Conservation (phyloP, 2,888 invertebrate species). For the Apeira syringaria region DNA sequence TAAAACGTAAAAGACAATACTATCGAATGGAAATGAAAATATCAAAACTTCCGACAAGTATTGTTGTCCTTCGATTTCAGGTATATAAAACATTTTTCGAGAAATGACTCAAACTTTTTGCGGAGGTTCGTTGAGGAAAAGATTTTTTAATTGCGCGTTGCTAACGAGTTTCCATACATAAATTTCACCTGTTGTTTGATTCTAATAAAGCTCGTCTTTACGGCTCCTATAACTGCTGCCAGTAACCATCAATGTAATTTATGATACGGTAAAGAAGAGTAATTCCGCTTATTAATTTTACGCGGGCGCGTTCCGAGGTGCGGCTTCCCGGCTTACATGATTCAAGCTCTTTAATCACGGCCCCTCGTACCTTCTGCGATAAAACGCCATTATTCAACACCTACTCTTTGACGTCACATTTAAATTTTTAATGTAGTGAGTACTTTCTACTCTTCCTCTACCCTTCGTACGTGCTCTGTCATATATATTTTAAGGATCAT, state of each 20-base stretch:
- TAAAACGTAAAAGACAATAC: constrained; percentile 66
- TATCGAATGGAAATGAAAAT: constrained; percentile 62
- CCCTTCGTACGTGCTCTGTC: too few relatives aligned
- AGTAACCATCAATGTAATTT: constrained; percentile 75
- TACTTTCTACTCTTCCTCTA: too few relatives aligned
- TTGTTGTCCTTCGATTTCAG: constrained; percentile 45
- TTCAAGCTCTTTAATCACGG: constrained; percentile 59
- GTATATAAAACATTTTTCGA: constrained; percentile 26
- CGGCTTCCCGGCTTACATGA: constrained; percentile 66
- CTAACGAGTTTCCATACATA: constrained; percentile 31
- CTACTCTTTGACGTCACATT: constrained; percentile 41
- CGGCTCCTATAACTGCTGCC: constrained; percentile 62
- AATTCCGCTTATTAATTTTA: constrained; percentile 77
- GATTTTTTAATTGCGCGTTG: constrained; percentile 22
- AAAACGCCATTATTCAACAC: constrained; percentile 47
- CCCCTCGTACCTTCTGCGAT: constrained; percentile 32
- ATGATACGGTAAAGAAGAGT: constrained; percentile 71
- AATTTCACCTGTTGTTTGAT: constrained; percentile 58
- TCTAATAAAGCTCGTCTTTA: constrained; percentile 68
- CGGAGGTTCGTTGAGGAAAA: constrained; percentile 16
- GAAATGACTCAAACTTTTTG: constrained; percentile 3
- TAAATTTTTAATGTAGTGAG: constrained; percentile 31
- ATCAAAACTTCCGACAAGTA: constrained; percentile 50
- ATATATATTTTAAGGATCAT: too few relatives aligned
- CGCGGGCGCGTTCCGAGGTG: constrained; percentile 58